Conservation (phyloP, 2,113 vertebrate genomes). For the Heterochromis multidens region DNA sequence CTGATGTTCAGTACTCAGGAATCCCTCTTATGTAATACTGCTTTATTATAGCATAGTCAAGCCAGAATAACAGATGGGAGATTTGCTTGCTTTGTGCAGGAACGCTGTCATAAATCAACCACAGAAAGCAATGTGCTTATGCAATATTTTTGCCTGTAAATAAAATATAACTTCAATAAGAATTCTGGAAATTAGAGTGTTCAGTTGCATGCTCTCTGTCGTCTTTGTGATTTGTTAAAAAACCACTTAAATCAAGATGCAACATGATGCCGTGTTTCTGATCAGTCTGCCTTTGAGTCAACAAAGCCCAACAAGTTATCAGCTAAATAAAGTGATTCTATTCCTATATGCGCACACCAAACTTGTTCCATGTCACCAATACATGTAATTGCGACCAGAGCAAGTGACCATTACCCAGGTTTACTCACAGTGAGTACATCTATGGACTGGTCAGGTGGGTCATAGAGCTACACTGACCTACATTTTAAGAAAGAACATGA, state of each 20-base stretch:
- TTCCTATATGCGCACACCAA: neutral
- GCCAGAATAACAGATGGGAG: neutral
- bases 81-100: neutral
- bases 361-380: neutral
- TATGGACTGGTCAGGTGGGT: conserved; percentile 1
- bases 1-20: neutral
- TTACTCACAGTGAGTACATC: neutral
- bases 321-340: neutral
- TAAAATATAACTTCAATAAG: neutral
- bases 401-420: neutral
- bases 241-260: neutral
- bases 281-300: neutral
- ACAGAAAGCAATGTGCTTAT: neutral
- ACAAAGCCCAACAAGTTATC: neutral
- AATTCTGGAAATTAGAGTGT: neutral
- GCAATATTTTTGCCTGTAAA: neutral
- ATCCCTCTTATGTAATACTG: neutral
- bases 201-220: neutral
- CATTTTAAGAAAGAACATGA: conserved; percentile 35
- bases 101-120: neutral
- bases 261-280: neutral
- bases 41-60: neutral
- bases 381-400: neutral
- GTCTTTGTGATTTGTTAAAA: neutral
- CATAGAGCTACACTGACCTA: conserved; percentile 15